Evolutionary conservation across 2,888 invertebrate species (phyloP), one percentile per base, ranked within the genome.

Genomic region (Incurvaria masculella): DNA sequence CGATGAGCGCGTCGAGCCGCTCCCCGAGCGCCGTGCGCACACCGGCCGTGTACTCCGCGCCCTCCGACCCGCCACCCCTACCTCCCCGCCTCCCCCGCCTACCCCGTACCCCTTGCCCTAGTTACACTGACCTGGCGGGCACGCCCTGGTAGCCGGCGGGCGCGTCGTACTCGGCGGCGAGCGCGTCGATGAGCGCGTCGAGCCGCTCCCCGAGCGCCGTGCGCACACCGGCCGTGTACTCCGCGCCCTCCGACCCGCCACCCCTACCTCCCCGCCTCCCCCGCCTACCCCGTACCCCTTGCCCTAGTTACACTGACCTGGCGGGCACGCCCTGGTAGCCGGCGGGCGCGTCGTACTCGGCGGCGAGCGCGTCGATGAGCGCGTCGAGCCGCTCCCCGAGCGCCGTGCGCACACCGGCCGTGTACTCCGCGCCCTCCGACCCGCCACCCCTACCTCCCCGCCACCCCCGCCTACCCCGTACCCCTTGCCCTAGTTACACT

Each of bases 141-240:
- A 87, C 82, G 4, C 86, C 86, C 56, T 82, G 79, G 60, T 79
- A 61, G 0, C 74, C 74, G 0, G 65, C 61, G 0, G 74, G 85
- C 47, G 69, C 68, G 45, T 82, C 81, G 59, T 87, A 83, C 48
- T 89, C 88, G 4, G 86, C 80, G 23, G 89, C 82, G 0, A 78
- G 65, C 14, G 80, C 70, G 58, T 87, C 85, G 41, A 92, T 81
- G 59, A 87, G 82, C 49, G 85, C 81, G 55, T 82, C 81, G 49
- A 93, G 80, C 52, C 87, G 81, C 55, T 81, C 83, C 47, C 83
- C 83, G 53, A 92, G 80, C 58, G 89, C 86, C 10, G 76, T 70
- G 21, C 81, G 79, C 19, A 89, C 82, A 45, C 84, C 80, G 43
- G 80, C 72, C 26, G 88, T 76, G 69, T 88, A 89, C 53, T 83